phyloP scores from a whole-genome alignment of 2,888 invertebrate genomes.

The Tetropium fuscum region DNA sequence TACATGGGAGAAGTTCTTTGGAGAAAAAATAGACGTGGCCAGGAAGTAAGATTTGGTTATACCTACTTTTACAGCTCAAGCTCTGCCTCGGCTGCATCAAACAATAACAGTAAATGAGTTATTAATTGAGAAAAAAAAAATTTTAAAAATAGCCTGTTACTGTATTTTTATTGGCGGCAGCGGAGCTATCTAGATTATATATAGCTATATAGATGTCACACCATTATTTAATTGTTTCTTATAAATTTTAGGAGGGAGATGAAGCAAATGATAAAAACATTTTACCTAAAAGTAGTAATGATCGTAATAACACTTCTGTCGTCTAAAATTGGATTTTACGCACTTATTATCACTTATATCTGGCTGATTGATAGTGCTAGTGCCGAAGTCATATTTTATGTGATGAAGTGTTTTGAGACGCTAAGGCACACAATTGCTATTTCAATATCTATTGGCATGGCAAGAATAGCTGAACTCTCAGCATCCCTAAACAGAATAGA shows the following conservation, averaged over 20 bases:
- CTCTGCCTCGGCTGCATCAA: not conserved
- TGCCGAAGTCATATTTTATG: constrained; percentile 48
- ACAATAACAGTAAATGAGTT: too few species aligned
- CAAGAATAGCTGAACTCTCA: constrained; percentile 48
- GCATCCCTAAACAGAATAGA: constrained; percentile 49
- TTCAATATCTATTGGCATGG: constrained; percentile 47
- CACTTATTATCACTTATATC: constrained; percentile 50
- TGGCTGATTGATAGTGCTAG: constrained; percentile 43
- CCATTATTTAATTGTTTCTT: not conserved
- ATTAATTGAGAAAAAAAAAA: too few species aligned
- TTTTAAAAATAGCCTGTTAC: too few species aligned
- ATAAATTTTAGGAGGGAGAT: constrained; percentile 72
- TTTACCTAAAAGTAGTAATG: constrained; percentile 56
- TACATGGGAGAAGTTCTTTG: constrained; percentile 51
- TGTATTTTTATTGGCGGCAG: too few species aligned
- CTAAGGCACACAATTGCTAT: constrained; percentile 19
- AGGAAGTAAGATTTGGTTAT: constrained; percentile 41
- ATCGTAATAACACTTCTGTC: constrained; percentile 54
- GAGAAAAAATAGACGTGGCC: constrained; percentile 38
- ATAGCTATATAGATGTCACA: too few species aligned
- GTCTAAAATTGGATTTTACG: constrained; percentile 49
- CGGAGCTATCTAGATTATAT: too few species aligned
- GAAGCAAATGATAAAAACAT: constrained; percentile 66
- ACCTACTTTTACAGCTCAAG: not conserved
- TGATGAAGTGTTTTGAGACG: constrained; percentile 40